These are phyloP conservation scores for Podabrus alpinus DNA, from an alignment of 2,888 invertebrate species.

Conservation along the genomic window DNA sequence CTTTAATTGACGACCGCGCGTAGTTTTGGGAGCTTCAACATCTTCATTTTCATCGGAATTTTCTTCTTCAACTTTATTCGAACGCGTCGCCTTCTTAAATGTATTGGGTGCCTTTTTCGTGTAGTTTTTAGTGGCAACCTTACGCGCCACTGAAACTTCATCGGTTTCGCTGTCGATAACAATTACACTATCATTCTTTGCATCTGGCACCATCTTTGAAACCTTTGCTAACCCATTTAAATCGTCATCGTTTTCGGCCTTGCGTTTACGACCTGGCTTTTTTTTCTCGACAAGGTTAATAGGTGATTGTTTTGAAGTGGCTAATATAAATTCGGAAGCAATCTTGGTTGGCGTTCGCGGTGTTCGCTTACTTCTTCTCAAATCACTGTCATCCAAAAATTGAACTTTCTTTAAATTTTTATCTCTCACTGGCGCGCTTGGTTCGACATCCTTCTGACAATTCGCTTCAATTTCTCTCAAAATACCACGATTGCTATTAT, in stretches of 20 bases:
- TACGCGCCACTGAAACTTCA: not conserved
- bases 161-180: not conserved
- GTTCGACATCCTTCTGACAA: not conserved
- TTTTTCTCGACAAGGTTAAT: not conserved
- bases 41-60: not conserved
- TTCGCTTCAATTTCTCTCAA: not conserved
- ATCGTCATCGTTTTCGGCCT: not conserved
- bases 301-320: not conserved
- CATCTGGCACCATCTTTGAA: not conserved
- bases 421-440: not conserved
- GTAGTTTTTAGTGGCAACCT: not conserved
- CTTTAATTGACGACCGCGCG: not conserved
- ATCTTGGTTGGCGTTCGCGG: not conserved
- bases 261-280: not conserved
- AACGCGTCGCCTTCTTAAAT: not conserved
- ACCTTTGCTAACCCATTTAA: not conserved
- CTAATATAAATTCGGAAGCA: not conserved
- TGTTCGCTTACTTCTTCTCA: slow-evolving; percentile 1
- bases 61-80: not conserved
- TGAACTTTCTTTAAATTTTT: not conserved
- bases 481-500: not conserved
- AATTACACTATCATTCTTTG: not conserved
- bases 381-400: not conserved
- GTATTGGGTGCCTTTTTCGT: not conserved
- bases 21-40: not conserved